Base-by-base conservation (phyloP, 1,140 invertebrate species). In the Pogonus chalceus region DNA sequence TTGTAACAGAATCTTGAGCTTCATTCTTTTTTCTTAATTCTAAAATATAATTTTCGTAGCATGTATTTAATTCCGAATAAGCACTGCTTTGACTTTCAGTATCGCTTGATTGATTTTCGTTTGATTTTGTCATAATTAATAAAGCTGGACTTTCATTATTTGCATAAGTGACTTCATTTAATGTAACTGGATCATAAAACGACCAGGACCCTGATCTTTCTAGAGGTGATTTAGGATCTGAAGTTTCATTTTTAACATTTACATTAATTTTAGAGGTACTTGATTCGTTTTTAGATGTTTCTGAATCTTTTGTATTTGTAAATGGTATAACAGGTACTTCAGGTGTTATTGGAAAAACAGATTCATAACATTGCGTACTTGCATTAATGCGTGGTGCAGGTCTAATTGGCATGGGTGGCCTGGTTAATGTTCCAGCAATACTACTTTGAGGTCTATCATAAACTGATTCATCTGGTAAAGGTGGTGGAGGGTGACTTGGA, bases 401-500 rank as follows among this genome's bases (percentile, higher is more conserved):
- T 51, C 59, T 56, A 54, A 58, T 62, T 71, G 2, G 68, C 69
- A 51, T 65, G 68, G 35, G 68, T 56, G 20, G 68, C 18, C 37
- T 72, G 55, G 65, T 68, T 23, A 68, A 70, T 59, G 65, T 64
- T 39, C 56, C 58, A 21, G 63, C 68, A 56, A 72, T 72, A 20
- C 65, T 60, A 21, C 69, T 68, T 18, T 76, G 72, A 21, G 79
- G 62, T 49, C 77, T 74, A 63, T 81, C 78, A 58, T 80, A 80
- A 51, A 78, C 69, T 21, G 71, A 72, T 58, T 79, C 78, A 49
- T 77, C 75, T 24, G 77, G 76, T 61, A 77, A 65, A 31, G 78
- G 77, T 20, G 79, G 78, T 24, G 79, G 79, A 20, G 79, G 79
- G 62, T 78, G 79, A 23, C 72, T 62, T 9, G 77, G 75, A 10